Conservation (phyloP, 1,140 invertebrate species). For the Thereuonema tuberculata region DNA sequence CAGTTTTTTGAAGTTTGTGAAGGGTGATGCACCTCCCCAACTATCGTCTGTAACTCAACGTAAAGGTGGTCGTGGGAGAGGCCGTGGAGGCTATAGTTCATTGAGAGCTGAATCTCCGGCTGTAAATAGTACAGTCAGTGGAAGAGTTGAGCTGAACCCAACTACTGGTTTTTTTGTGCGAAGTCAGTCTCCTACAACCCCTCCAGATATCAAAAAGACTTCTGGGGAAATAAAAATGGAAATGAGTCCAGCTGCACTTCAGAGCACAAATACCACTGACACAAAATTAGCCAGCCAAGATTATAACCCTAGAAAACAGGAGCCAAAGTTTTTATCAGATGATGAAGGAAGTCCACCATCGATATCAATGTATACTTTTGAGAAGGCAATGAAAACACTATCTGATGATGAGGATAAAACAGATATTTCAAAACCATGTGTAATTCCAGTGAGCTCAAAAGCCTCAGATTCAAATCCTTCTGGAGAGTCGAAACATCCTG, state of each 20-base stretch:
- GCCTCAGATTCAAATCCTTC: neutral
- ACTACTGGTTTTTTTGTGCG: neutral
- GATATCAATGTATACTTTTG: conserved; percentile 15
- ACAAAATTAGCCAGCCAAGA: neutral
- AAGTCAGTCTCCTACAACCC: neutral
- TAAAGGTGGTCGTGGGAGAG: neutral
- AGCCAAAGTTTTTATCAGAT: conserved; percentile 19
- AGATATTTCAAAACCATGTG: too few species aligned
- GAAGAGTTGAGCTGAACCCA: neutral
- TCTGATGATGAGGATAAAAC: conserved; percentile 17
- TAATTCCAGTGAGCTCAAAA: conserved; percentile 4
- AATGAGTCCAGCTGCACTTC: too few species aligned
- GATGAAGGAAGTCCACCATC: conserved; percentile 17
- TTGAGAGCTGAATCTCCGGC: neutral
- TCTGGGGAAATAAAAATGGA: neutral
- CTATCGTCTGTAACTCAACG: neutral
- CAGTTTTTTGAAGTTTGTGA: conserved; percentile 18
- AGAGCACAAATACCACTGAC: too few species aligned
- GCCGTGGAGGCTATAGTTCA: neutral
- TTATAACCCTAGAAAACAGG: conserved; percentile 14
- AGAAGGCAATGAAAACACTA: conserved; percentile 17
- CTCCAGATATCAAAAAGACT: neutral
- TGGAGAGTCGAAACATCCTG: neutral
- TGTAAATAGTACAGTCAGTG: neutral
- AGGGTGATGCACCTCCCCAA: conserved; percentile 10